phyloP scores from a whole-genome alignment of 1,140 invertebrate species.

The Aleiodes sp. region DNA sequence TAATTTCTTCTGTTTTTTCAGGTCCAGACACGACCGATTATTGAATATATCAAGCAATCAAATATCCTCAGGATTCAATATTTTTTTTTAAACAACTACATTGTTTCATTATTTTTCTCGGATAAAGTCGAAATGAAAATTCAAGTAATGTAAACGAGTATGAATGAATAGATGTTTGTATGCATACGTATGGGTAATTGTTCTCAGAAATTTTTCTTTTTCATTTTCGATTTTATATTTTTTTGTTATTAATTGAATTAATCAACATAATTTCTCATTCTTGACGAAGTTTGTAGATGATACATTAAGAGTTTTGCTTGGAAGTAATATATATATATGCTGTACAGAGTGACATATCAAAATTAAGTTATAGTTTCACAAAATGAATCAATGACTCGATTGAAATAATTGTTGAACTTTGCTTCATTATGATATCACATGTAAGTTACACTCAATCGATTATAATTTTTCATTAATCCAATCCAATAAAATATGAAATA shows the following conservation, averaged over 20 bases:
- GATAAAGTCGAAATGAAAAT: no score
- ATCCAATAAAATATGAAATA: slow-evolving; percentile 21
- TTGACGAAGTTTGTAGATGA: background rate
- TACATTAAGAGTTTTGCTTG: background rate
- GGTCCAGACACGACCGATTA: slow-evolving; percentile 57
- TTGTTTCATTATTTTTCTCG: slow-evolving; percentile 38
- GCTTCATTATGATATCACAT: slow-evolving; percentile 9
- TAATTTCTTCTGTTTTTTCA: slow-evolving; percentile 42
- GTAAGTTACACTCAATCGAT: slow-evolving; percentile 26
- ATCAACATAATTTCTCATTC: background rate
- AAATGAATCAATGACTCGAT: slow-evolving; percentile 33
- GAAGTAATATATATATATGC: background rate
- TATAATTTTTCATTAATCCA: slow-evolving; percentile 25
- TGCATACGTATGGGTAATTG: no score
- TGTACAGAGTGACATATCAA: background rate
- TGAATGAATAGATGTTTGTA: no score
- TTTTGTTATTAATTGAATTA: slow-evolving; percentile 17
- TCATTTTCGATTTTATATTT: slow-evolving; percentile 19
- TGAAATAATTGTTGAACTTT: slow-evolving; percentile 19
- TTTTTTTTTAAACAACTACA: slow-evolving; percentile 23
- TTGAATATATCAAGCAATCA: slow-evolving; percentile 42
- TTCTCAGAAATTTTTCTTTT: slow-evolving; percentile 26
- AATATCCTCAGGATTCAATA: slow-evolving; percentile 45
- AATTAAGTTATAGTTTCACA: slow-evolving; percentile 15
- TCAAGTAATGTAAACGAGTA: no score